phyloP scores from a whole-genome alignment of 2,797 vertebrate genomes.

The Neosilurus mollespiculum region DNA sequence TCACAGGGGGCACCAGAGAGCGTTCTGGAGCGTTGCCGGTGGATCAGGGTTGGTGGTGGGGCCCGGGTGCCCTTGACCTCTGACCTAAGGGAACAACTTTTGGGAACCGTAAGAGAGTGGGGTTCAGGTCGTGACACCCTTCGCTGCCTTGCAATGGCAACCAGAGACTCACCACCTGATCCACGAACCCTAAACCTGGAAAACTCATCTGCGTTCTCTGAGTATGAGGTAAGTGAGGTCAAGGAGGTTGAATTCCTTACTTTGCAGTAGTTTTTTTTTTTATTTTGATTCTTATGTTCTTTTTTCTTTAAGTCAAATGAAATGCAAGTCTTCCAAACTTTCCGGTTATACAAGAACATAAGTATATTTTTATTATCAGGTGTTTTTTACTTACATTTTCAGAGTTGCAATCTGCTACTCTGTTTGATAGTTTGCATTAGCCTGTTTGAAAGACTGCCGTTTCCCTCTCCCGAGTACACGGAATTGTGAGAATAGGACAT shows the following conservation, averaged over 20 bases:
- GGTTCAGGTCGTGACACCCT: conserved; percentile 74
- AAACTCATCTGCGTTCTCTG: conserved; percentile 65
- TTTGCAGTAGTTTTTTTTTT: no score
- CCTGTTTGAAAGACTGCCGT: no score
- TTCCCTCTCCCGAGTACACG: no score
- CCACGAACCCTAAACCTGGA: conserved; percentile 72
- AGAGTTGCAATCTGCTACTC: no score
- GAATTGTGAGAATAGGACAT: no score
- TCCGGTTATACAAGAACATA: no score
- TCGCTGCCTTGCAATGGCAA: conserved; percentile 79
- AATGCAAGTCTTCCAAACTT: no score
- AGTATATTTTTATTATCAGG: no score
- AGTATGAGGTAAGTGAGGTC: conserved; percentile 71
- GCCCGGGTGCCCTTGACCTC: conserved; percentile 65
- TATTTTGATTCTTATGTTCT: no score
- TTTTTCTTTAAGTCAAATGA: no score
- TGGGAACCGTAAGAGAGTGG: conserved; percentile 73
- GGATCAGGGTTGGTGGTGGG: conserved; percentile 64
- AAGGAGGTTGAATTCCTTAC: not conserved
- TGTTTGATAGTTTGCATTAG: no score
- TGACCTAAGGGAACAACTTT: conserved; percentile 68
- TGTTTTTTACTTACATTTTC: no score
- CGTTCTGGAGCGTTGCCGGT: conserved; percentile 73
- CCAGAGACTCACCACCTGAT: conserved; percentile 73
- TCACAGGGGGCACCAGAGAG: conserved; percentile 77